Base-by-base conservation (phyloP, 2,888 invertebrate species). In the Drosophila robusta region DNA sequence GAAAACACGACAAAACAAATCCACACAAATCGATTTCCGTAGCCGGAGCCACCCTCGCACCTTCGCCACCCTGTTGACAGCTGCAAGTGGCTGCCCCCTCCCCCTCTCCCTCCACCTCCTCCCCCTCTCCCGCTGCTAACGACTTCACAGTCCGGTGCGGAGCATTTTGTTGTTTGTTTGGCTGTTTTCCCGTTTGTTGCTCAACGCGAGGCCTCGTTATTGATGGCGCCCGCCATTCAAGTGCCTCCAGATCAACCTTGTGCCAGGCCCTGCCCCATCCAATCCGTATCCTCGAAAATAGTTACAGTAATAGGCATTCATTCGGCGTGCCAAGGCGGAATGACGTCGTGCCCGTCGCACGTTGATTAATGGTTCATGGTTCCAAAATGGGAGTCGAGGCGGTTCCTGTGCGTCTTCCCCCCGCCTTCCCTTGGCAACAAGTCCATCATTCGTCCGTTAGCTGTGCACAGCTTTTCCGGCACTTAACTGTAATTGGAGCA, bases 11-110 rank as follows among this genome's bases (percentile, higher is more conserved):
- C 71, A 83, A 66, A 88, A 86, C 88, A 85, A 88, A 88, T 86
- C 84, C 78, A 77, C 80, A 87, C 86, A 84, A 84, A 84, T 84
- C 88, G 88, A 87, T 84, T 84, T 84, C 86, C 83, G 68, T 22
- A 47, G 63, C 14, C 62, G 38, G 64, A 64, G 67, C 62, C 70
- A 70, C 76, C 69, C 68, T 51, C 45, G 49, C 68, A 38, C 62
- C 75, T 77, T 56, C 39, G 32, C 81, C 70, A 62, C 50, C 52
- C 66, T 72, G 78, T 78, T 82, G 86, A 84, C 88, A 84, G 83
- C 86, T 75, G 83, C 74, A 81, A 83, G 87, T 81, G 70, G 79
- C 68, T 70, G 45, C 32, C 55, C 29, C n/a, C 50, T 12, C 45
- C 12, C 7, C 18, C 63, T 12, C 24, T 22, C 22, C 22, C 4